These are phyloP conservation scores for Butorides virescens DNA, from an alignment of 2,113 vertebrate species.

Conservation along the genomic window DNA sequence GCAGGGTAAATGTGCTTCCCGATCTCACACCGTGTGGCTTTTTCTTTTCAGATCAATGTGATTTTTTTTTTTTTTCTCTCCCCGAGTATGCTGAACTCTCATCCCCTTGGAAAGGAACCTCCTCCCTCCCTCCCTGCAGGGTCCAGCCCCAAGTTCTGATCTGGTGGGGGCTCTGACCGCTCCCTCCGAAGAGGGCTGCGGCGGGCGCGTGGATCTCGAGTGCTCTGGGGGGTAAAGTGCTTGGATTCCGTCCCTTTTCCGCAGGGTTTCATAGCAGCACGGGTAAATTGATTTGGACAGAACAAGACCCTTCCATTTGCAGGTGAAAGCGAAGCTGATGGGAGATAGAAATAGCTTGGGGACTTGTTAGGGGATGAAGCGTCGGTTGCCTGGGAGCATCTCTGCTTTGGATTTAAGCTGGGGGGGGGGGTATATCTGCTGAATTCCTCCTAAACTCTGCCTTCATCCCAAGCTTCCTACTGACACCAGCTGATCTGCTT, in stretches of 20 bases:
- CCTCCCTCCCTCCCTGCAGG: not conserved
- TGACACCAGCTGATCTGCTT: not conserved
- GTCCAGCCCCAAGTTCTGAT: not conserved
- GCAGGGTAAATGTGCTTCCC: not conserved
- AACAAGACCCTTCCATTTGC: not conserved
- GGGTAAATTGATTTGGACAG: not conserved
- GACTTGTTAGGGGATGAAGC: not conserved
- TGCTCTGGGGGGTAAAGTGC: not conserved
- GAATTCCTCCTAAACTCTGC: not conserved
- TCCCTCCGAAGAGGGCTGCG: not conserved
- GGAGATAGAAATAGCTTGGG: not conserved
- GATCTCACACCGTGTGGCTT: not conserved
- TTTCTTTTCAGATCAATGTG: not conserved
- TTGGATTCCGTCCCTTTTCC: not conserved
- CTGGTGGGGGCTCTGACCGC: not conserved
- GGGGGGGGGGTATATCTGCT: not conserved
- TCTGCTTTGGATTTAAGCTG: not conserved
- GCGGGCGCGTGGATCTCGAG: accelerated
- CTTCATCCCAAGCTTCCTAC: not conserved
- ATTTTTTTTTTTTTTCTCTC: not conserved
- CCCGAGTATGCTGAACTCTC: accelerated
- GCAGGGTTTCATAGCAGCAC: not conserved
- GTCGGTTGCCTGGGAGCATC: not conserved
- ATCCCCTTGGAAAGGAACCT: not conserved
- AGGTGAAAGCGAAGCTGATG: not conserved